phyloP scores from a whole-genome alignment of 2,113 vertebrate species.

The Elanus axillaris region DNA sequence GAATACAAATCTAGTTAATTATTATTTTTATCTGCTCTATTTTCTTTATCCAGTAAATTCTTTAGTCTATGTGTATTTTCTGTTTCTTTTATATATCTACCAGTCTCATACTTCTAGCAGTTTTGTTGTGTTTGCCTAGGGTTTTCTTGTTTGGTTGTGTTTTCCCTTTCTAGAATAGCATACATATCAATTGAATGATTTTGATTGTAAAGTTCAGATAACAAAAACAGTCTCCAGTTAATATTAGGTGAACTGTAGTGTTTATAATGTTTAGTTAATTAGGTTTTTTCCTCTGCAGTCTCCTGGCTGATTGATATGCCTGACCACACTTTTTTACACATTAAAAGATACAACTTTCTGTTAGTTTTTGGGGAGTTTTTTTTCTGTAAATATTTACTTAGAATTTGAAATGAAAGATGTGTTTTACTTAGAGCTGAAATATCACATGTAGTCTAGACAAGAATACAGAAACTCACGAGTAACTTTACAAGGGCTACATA shows the following conservation, averaged over 20 bases:
- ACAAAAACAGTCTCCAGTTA: background rate
- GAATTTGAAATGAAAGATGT: background rate
- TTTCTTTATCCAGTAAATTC: background rate
- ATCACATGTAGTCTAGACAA: background rate
- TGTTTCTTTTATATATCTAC: background rate
- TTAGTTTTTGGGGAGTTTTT: background rate
- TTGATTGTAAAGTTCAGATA: background rate
- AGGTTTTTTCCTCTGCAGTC: background rate
- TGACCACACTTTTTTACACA: background rate
- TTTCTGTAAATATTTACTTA: background rate
- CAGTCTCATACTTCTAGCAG: background rate
- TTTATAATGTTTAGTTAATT: background rate
- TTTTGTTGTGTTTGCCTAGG: background rate
- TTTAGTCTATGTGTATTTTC: background rate
- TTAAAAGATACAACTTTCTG: background rate
- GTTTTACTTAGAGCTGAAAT: background rate
- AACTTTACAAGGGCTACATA: background rate
- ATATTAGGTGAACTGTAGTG: background rate
- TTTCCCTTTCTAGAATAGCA: background rate
- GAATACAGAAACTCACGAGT: background rate
- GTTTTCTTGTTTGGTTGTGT: fast-evolving
- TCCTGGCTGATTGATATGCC: background rate
- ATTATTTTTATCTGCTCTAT: background rate
- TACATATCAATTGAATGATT: background rate
- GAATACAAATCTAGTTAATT: background rate